Base-by-base conservation (phyloP, 2,888 invertebrate species). In the Tinea semifulvella region DNA sequence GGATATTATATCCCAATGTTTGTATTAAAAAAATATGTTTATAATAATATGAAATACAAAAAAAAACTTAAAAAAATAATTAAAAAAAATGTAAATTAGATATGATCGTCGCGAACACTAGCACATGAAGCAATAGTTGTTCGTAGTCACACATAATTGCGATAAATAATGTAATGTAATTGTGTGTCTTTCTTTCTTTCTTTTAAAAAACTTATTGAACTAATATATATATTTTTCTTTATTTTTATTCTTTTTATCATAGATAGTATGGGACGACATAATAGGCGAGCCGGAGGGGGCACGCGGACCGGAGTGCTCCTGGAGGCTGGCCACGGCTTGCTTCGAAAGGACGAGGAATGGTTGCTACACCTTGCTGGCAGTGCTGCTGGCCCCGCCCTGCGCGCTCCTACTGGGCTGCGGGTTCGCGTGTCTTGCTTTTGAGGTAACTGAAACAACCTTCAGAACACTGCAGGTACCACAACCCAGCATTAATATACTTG, bases 261-360 rank as follows among this genome's bases (percentile, higher is more conserved):
- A 90, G 89, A 85, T 88, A 56, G 82, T 85, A 52, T 89, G 88
- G 88, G 85, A 87, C 52, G 88, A 89, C 55, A 83, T 89, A 48
- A 84, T 89, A 45, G 89, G 88, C 2, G 89, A 89, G 67, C 89
- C 89, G 1, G 86, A 86, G 50, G 86, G 86, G 4, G 84, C 88
- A 10, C 74, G 88, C 43, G 87, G 88, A 56, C 86, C 89, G 4
- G 88, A 88, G 63, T 89, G 86, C 67, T 85, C 85, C 49, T 91
- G 87, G 89, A 75, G 85, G n/a, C 67, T 87, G 36, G 86, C 88
- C 56, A 77, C 83, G 56, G 73, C 77, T 43, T 88, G 88, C 60
- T 90, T 88, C 71, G 77, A 83, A 47, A 70, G 84, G 52, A 84
- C 89, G 22, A 82, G 87, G 51, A 84, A 85, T 60, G 84, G 84